These are phyloP conservation scores for Calcarius ornatus DNA, from an alignment of 2,113 vertebrate genomes.

Conservation along the genomic window DNA sequence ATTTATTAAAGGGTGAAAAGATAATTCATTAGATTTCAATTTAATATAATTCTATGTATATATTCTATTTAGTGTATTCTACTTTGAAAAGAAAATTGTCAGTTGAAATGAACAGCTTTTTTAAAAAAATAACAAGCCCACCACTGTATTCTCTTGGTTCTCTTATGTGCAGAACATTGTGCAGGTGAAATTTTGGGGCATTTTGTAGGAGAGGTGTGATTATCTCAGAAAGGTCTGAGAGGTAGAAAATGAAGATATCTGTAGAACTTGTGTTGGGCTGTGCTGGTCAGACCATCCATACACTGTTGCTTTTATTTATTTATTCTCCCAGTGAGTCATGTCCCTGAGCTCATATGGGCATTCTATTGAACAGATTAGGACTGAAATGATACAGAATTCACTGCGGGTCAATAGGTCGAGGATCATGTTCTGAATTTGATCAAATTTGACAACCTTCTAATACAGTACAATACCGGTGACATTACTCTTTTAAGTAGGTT, in stretches of 20 bases:
- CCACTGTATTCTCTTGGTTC: not conserved
- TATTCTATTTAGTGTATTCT: not conserved
- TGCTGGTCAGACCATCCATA: not conserved
- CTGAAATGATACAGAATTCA: not conserved
- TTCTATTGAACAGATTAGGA: not conserved
- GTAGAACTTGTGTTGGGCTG: not conserved
- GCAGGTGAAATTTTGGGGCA: not conserved
- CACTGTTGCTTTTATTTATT: not conserved
- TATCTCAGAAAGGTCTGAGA: not conserved
- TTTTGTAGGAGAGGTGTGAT: not conserved
- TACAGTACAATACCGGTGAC: not conserved
- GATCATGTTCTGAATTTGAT: not conserved
- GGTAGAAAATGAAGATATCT: not conserved
- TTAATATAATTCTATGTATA: not conserved
- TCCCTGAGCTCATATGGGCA: not conserved
- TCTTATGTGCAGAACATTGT: not conserved
- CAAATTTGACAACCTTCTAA: not conserved
- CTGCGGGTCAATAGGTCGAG: not conserved
- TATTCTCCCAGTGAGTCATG: not conserved
- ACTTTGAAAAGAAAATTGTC: constrained; percentile 23
- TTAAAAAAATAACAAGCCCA: not conserved
- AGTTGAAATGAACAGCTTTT: not conserved
- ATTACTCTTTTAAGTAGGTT: not conserved
- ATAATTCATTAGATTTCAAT: not conserved
- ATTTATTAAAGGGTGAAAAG: constrained; percentile 9